Evolutionary conservation across 2,797 vertebrate species (phyloP).

Genomic region (Fratercula arctica): DNA sequence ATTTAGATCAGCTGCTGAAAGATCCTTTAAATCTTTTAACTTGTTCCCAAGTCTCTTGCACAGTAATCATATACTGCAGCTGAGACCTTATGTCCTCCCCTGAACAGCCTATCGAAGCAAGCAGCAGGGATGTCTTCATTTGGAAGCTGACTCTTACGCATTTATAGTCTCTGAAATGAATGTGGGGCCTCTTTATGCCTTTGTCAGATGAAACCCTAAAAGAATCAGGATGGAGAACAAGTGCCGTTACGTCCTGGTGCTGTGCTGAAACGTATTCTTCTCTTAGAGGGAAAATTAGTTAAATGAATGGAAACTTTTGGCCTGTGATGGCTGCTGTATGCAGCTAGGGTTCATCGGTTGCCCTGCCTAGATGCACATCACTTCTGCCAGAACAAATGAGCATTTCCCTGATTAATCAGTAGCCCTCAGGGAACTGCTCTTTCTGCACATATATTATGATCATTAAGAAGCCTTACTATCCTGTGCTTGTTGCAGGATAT

Average conservation of each 20-base stretch:
- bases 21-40: not conserved
- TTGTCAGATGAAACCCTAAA: not conserved
- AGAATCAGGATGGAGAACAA: not conserved
- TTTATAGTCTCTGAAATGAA: not conserved
- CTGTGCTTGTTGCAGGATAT: slow-evolving; percentile 5
- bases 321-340: not conserved
- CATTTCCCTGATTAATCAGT: slow-evolving; percentile 62
- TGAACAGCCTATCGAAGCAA: not conserved
- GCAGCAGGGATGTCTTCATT: not conserved
- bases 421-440: slow-evolving; percentile 36
- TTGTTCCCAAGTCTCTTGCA: not conserved
- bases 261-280: not conserved
- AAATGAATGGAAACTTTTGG: slow-evolving; percentile 27
- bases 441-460: slow-evolving; percentile 46
- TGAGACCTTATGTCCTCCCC: not conserved
- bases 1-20: slow-evolving; percentile 14
- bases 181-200: not conserved
- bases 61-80: not conserved
- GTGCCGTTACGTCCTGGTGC: not conserved
- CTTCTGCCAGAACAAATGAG: slow-evolving; percentile 55
- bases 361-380: slow-evolving; percentile 32
- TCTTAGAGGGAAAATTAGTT: not conserved
- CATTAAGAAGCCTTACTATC: slow-evolving; percentile 39
- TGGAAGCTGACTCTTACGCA: not conserved
- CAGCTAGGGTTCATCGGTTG: slow-evolving; percentile 19